A percentile compares a stretch with the other conserved stretches of the same genome.
phyloP scores from a whole-genome alignment of 2,797 vertebrate genomes.

The Epinephelus awoara region DNA sequence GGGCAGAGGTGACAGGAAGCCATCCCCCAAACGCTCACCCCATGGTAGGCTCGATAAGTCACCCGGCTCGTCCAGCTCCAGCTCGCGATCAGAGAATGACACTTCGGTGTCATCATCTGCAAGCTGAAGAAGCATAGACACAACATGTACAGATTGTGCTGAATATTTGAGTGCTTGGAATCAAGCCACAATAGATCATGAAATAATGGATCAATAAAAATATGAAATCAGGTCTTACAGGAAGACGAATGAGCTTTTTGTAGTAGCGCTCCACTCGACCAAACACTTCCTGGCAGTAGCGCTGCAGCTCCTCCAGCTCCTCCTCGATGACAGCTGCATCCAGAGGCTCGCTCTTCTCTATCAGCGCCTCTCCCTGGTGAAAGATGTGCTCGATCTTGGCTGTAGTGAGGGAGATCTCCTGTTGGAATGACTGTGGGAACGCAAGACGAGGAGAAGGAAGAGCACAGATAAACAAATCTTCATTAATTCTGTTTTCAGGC shows the following conservation, averaged over 20 bases:
- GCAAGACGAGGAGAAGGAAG: neutral
- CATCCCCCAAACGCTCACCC: constrained; percentile 88
- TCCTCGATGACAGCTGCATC: constrained; percentile 97
- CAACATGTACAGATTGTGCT: neutral
- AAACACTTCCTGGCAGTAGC: constrained; percentile 97
- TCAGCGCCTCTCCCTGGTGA: constrained; percentile 92
- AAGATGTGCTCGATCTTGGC: constrained; percentile 95
- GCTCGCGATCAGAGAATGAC: constrained; percentile 91
- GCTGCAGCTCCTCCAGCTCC: constrained; percentile 94
- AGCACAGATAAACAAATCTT: neutral
- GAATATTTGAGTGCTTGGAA: neutral
- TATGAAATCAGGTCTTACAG: constrained; percentile 82
- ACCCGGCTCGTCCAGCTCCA: constrained; percentile 92
- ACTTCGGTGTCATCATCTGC: constrained; percentile 94
- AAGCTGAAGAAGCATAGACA: constrained; percentile 81
- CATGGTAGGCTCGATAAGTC: constrained; percentile 92
- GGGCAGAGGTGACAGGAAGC: constrained; percentile 90
- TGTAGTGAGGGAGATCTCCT: constrained; percentile 95
- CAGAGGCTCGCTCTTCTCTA: constrained; percentile 95
- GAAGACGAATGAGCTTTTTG: constrained; percentile 94
- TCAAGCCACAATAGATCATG: accelerated
- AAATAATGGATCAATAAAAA: neutral
- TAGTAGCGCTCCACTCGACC: constrained; percentile 97
- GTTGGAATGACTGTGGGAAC: constrained; percentile 92
- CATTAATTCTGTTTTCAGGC: constrained; percentile 5